Base-by-base conservation (phyloP, 2,888 invertebrate genomes). In the Xylota sylvarum region DNA sequence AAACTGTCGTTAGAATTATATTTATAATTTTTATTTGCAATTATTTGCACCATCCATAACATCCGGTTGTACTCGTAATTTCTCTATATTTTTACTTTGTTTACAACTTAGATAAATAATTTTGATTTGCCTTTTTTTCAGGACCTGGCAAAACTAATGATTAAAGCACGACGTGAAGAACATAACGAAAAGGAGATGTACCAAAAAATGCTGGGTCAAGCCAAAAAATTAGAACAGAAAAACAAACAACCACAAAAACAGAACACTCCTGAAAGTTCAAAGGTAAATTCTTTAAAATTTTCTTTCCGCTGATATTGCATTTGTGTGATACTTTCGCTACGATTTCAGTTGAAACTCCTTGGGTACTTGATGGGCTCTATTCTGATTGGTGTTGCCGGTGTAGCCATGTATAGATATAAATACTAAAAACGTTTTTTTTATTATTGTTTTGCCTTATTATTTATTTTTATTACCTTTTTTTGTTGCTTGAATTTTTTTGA, bases 381-480 rank as follows among this genome's bases (percentile, higher is more conserved):
- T 88, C 93, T 96, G 78, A 95, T 96, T 88, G 95, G 96, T 69
- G 94, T 95, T 79, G 95, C 95, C 74, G 96, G 96, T 88, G 94
- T 96, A 72, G 94, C 96, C 65, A 95, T 96, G 76, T 96, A 96
- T 92, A 94, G 95, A 90, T 95, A 96, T 93, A 95, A 95, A 93
- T 93, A 93, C 89, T 93, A 88, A 89, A 76, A 37, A 64, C 1
- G 50, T 74, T 55, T 70, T 30, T 46, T 4, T 69, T 60, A 40
- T 69, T 58, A 60, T 56, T 78, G 50, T 74, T 87, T 86, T 70
- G 70, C 72, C 55, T 70, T 72, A 81, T 77, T 86, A 81, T 77
- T 86, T 78, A 64, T 76, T 70, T 79, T 64, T 70, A 70, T 58
- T 78, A 43, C 35, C 14, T 62, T 56, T 19, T 55, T 30, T 74